Conservation (phyloP, 1,140 invertebrate species). For the Pentalonia nigronervosa region DNA sequence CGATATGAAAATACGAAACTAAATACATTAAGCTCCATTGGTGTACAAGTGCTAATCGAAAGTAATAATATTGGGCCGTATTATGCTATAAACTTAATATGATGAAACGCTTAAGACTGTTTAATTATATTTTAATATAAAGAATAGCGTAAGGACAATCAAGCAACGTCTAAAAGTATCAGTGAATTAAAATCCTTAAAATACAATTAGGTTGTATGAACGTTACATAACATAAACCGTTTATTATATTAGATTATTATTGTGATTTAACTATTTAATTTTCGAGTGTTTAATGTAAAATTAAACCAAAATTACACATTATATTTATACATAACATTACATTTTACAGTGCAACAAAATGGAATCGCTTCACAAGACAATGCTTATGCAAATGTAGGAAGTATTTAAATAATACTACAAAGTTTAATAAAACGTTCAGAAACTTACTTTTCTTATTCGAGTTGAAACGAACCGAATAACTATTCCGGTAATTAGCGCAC, state of each 20-base stretch:
- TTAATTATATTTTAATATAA: not conserved
- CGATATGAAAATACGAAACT: not conserved
- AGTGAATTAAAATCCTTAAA: not conserved
- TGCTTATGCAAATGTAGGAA: not conserved
- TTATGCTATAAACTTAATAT: not conserved
- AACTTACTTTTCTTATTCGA: not conserved
- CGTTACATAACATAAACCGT: not conserved
- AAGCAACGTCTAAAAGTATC: not conserved
- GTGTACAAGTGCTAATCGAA: conserved; percentile 11
- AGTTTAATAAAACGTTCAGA: not conserved
- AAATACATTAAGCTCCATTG: not conserved
- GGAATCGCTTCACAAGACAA: not conserved
- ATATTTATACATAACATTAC: not conserved
- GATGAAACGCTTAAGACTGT: not conserved
- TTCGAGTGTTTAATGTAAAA: not conserved
- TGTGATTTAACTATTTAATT: not conserved
- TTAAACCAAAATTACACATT: not conserved
- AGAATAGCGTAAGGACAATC: not conserved
- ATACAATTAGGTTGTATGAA: not conserved
- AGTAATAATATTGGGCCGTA: not conserved
- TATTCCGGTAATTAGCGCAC: not conserved
- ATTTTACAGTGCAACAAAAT: not conserved
- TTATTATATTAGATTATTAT: conserved; percentile 4
- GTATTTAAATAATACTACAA: not conserved
- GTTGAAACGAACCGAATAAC: not conserved